These are phyloP conservation scores for Dicaeum eximium DNA, from an alignment of 2,113 vertebrate genomes.

Conservation along the genomic window DNA sequence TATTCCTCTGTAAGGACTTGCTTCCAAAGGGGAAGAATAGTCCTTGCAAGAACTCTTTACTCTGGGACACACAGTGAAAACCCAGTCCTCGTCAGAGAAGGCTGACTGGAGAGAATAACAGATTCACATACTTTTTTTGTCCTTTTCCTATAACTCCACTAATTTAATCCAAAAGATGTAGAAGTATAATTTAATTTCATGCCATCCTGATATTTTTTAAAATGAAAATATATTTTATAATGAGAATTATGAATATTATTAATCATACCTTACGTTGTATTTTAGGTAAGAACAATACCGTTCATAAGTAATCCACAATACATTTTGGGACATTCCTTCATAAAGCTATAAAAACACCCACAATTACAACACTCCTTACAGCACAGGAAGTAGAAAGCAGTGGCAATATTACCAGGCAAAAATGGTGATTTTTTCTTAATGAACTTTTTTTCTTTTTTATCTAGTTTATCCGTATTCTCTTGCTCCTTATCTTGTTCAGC, in stretches of 20 bases:
- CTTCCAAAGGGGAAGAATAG: neutral
- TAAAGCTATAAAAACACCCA: neutral
- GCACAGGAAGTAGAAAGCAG: neutral
- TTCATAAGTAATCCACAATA: neutral
- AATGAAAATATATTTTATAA: neutral
- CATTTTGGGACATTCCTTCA: neutral
- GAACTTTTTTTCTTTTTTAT: constrained; percentile 86
- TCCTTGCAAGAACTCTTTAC: neutral
- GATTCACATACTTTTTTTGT: neutral
- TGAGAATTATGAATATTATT: neutral
- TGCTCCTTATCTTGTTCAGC: constrained; percentile 73
- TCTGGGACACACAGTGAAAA: neutral
- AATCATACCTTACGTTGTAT: neutral
- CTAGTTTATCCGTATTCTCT: constrained; percentile 75
- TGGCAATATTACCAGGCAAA: constrained; percentile 82
- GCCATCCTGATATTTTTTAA: neutral
- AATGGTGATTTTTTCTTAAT: constrained; percentile 91
- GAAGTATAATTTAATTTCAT: neutral
- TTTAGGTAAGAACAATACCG: neutral
- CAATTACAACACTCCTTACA: neutral
- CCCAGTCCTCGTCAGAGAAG: neutral
- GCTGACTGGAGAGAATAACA: neutral
- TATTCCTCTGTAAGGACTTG: neutral
- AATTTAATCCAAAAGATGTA: neutral
- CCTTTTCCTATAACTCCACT: neutral